A percentile compares a stretch with the other conserved stretches of the same genome.
Conservation (phyloP, 2,113 vertebrate genomes). For the Callorhinus ursinus region DNA sequence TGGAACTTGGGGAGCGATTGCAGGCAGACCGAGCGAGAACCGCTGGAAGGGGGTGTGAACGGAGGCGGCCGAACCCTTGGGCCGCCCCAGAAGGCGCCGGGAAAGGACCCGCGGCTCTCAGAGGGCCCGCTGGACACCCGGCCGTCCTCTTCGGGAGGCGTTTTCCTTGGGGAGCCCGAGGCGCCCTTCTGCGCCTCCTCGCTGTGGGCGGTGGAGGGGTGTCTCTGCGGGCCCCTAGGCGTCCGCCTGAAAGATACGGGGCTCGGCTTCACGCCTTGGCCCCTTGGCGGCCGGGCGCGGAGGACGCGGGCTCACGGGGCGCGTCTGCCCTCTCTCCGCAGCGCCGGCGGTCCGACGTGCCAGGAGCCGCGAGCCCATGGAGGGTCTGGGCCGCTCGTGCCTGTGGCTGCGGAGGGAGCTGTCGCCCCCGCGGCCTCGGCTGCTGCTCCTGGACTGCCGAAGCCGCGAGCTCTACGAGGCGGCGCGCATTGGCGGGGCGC, state of each 20-base stretch:
- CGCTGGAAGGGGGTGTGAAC: neutral
- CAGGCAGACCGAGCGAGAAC: neutral
- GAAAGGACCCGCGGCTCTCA: neutral
- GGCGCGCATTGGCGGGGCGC: constrained; percentile 81
- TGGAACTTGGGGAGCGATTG: neutral
- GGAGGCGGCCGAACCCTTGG: neutral
- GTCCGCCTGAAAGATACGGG: neutral
- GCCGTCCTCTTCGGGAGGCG: neutral
- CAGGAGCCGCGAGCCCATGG: constrained; percentile 72
- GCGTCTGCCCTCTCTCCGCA: constrained; percentile 56
- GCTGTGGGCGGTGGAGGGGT: neutral
- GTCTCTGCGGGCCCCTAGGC: neutral
- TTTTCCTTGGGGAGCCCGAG: neutral
- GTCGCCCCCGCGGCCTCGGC: constrained; percentile 70
- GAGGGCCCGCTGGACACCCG: neutral
- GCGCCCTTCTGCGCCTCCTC: neutral
- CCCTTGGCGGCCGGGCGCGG: neutral
- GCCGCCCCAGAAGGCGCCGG: neutral
- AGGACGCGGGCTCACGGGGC: neutral
- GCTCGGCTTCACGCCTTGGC: neutral
- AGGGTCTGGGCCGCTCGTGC: constrained; percentile 80
- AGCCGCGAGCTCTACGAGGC: constrained; percentile 83
- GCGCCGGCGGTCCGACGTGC: constrained; percentile 45
- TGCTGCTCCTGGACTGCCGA: constrained; percentile 84
- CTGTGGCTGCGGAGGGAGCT: constrained; percentile 82